Percentiles rank a stretch among this genome's conserved stretches.
Evolutionary conservation across 2,113 vertebrate genomes (phyloP).

Genomic region (Plestiodon gilberti): DNA sequence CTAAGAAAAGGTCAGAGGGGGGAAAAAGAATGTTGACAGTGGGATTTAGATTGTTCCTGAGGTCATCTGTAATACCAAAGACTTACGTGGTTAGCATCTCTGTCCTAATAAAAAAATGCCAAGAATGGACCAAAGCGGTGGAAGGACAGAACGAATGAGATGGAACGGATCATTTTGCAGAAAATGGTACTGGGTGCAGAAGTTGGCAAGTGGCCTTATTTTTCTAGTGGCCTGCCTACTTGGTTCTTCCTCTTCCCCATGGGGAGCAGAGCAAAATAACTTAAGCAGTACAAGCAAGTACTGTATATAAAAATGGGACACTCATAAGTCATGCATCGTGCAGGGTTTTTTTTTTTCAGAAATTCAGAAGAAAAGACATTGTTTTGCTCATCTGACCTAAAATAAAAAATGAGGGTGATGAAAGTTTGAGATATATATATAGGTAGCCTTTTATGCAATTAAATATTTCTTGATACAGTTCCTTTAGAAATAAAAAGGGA

Average conservation of each 20-base stretch:
- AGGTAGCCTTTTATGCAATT: background rate
- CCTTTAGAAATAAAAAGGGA: background rate
- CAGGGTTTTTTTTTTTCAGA: background rate
- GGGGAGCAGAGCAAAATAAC: background rate
- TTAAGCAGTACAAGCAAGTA: background rate
- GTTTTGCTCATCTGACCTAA: background rate
- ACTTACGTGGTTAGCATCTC: slow-evolving; percentile 40
- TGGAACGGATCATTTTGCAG: slow-evolving; percentile 29
- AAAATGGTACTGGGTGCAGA: too few relatives aligned
- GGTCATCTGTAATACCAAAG: slow-evolving; percentile 26
- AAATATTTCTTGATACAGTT: slow-evolving; percentile 21
- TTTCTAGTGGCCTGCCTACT: too few relatives aligned
- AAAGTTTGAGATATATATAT: background rate
- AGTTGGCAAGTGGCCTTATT: too few relatives aligned
- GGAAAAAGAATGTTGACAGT: slow-evolving; percentile 55
- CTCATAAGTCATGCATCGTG: background rate
- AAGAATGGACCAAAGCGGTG: background rate
- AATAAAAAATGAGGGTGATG: background rate
- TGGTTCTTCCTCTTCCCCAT: too few relatives aligned
- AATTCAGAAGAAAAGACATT: background rate
- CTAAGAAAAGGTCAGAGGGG: slow-evolving; percentile 51
- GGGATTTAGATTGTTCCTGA: slow-evolving; percentile 38
- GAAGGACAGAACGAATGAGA: slow-evolving; percentile 31
- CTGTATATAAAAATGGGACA: background rate
- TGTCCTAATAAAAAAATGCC: background rate